phyloP scores from a whole-genome alignment of 2,888 invertebrate genomes.

The Hylaea fasciaria region DNA sequence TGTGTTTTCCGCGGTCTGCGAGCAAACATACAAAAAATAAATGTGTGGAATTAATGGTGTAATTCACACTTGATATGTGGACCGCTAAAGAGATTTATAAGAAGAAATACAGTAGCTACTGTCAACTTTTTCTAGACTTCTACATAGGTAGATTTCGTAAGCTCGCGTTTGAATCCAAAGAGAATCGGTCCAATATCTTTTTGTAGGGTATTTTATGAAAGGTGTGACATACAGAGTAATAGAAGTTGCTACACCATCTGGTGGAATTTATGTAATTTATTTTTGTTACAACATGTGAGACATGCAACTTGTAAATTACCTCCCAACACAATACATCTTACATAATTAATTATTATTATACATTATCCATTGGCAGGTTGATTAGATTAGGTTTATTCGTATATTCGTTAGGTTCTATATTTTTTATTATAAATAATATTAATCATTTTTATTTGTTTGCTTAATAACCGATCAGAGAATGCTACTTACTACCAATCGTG shows the following conservation, averaged over 20 bases:
- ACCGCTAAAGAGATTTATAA: slow-evolving; percentile 33
- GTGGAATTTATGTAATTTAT: background rate
- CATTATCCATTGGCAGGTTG: too few relatives aligned
- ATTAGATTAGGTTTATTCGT: too few relatives aligned
- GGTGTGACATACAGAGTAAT: slow-evolving; percentile 1
- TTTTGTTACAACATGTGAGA: background rate
- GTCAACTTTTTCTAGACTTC: slow-evolving; percentile 24
- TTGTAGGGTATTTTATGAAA: slow-evolving; percentile 2
- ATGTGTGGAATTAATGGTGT: slow-evolving; percentile 39
- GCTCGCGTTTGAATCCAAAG: background rate
- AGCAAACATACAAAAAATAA: slow-evolving; percentile 39
- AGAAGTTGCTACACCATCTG: background rate
- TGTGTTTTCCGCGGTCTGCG: slow-evolving; percentile 38
- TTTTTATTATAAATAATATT: too few relatives aligned
- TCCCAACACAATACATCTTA: too few relatives aligned
- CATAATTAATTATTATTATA: too few relatives aligned
- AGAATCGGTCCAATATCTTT: slow-evolving; percentile 9
- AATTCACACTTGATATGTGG: slow-evolving; percentile 40
- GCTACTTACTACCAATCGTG: too few relatives aligned
- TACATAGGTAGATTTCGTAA: too few relatives aligned
- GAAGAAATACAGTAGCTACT: slow-evolving; percentile 9
- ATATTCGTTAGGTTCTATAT: too few relatives aligned
- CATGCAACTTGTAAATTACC: too few relatives aligned
- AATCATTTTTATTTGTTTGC: too few relatives aligned
- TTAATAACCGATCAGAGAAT: too few relatives aligned